Conservation (phyloP, 2,113 vertebrate species). For the Illadopsis cleaveri region DNA sequence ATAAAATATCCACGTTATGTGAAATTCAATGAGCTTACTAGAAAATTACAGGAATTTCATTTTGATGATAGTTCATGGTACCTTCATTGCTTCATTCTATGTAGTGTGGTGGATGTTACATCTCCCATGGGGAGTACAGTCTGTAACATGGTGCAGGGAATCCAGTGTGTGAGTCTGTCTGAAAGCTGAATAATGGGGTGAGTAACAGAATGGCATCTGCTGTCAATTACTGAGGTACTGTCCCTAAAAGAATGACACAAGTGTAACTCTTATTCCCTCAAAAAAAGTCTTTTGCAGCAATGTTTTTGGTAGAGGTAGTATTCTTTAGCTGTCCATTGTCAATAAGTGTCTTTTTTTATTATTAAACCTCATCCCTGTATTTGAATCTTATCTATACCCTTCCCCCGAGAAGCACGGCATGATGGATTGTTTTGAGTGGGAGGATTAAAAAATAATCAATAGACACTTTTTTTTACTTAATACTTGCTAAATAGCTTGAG, state of each 20-base stretch:
- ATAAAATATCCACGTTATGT: accelerated
- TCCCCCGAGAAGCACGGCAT: neutral
- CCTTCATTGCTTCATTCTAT: accelerated
- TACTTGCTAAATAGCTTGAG: neutral
- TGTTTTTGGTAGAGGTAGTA: neutral
- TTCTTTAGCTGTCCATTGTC: neutral
- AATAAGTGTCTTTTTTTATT: neutral
- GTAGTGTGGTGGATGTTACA: accelerated
- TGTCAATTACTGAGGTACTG: neutral
- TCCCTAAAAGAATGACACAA: neutral
- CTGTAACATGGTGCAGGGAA: neutral
- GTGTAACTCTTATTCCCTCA: neutral
- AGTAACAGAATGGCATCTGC: neutral
- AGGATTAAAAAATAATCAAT: neutral
- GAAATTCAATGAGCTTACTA: neutral
- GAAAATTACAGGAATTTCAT: neutral
- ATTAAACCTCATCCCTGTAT: neutral
- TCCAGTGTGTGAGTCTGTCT: neutral
- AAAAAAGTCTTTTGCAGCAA: neutral
- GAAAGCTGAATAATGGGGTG: neutral
- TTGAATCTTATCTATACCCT: neutral
- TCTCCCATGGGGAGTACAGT: neutral
- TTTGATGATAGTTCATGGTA: neutral
- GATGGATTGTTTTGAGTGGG: neutral
- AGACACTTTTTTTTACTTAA: neutral